Evolutionary conservation across 2,113 vertebrate genomes (phyloP).

Genomic region (Quiscalus mexicanus): DNA sequence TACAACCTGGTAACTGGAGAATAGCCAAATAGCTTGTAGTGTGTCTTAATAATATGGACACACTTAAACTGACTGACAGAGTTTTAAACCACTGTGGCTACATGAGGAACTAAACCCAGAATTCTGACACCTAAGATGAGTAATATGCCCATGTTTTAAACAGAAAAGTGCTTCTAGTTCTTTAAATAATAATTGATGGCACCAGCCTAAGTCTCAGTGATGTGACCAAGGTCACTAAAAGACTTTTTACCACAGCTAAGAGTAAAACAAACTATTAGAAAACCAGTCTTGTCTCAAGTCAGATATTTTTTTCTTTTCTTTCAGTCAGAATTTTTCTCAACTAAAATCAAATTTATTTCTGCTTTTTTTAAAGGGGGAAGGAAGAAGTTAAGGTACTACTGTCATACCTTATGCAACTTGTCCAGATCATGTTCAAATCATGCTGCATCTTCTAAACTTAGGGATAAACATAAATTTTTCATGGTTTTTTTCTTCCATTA

Average conservation of each 20-base stretch:
- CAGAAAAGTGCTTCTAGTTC: neutral
- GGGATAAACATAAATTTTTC: neutral
- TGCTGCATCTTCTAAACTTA: neutral
- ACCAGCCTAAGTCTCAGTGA: neutral
- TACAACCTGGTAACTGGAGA: neutral
- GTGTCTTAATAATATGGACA: neutral
- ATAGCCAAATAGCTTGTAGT: neutral
- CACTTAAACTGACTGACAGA: neutral
- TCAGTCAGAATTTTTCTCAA: neutral
- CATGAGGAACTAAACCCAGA: neutral
- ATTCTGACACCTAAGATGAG: neutral
- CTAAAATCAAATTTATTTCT: neutral
- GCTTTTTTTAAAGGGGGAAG: fast-evolving
- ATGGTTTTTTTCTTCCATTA: neutral
- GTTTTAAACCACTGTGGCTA: neutral
- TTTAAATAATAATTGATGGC: neutral
- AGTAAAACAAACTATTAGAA: neutral
- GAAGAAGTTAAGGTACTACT: neutral
- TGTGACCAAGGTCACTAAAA: neutral
- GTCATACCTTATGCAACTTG: neutral
- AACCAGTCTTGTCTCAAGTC: neutral
- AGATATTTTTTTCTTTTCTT: neutral
- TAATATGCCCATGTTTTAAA: neutral
- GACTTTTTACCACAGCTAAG: neutral
- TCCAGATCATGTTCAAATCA: neutral